A percentile compares a stretch with the other conserved stretches of the same genome.
Evolutionary conservation across 2,888 invertebrate species (phyloP).

Genomic region (Folsomia candida): DNA sequence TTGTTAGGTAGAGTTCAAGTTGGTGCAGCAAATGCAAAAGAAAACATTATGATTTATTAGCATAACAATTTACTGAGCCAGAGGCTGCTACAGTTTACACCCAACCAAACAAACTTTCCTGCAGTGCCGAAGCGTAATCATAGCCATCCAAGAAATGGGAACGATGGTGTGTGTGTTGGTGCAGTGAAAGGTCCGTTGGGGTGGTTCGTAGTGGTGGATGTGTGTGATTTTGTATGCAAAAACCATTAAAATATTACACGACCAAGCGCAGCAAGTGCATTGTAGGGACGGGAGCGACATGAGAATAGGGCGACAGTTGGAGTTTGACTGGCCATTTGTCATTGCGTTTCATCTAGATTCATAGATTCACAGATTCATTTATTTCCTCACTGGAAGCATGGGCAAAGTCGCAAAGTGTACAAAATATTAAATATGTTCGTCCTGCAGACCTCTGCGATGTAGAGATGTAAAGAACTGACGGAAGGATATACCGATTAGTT

Average conservation of each 20-base stretch:
- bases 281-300: neutral
- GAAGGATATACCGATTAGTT: no score
- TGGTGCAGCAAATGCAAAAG: constrained; percentile 19
- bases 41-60: constrained; percentile 49
- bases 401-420: neutral
- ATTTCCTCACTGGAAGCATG: no score
- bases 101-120: constrained; percentile 4
- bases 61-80: constrained; percentile 45
- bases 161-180: neutral
- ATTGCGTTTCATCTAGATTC: constrained; percentile 12
- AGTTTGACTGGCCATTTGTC: constrained; percentile 36
- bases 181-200: neutral
- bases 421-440: neutral
- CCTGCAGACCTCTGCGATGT: no score
- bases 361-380: neutral
- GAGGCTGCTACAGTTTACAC: constrained; percentile 29
- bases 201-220: neutral
- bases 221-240: neutral
- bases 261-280: neutral
- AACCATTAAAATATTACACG: neutral
- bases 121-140: no score
- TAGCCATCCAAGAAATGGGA: no score
- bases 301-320: constrained; percentile 30
- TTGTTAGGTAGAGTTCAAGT: neutral
- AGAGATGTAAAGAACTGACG: no score